Base-by-base conservation (phyloP, 2,888 invertebrate genomes). In the Apamea anceps region DNA sequence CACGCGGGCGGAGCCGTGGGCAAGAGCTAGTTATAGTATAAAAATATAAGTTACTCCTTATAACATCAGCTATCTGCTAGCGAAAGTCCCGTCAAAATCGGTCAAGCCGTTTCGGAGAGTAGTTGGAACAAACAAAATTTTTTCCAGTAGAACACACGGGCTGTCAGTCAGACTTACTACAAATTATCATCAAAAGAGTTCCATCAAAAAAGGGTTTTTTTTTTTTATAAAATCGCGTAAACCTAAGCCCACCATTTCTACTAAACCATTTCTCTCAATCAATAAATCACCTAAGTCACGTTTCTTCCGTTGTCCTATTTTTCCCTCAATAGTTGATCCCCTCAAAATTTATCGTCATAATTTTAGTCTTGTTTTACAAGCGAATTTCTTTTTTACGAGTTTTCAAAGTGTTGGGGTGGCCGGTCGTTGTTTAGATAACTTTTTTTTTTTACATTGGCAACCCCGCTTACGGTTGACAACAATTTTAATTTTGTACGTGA, bases 321-420 rank as follows among this genome's bases (percentile, higher is more conserved):
- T 63, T 82, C 87, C 71, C 32, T 90, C 89, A 90, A 91, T 92
- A 91, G 89, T 89, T 91, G 91, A 90, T 89, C 87, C 91, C 88
- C 87, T 86, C 68, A 80, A 91, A 92, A 93, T 94, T 92, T 93
- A 92, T 92, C 81, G 90, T 89, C 82, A 88, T 86, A 90, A 85
- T 86, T 90, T 85, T 83, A 72, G 77, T 84, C 85, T 77, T 90
- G 88, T 89, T 89, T 82, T 80, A 89, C 87, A 88, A 88, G 82
- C 79, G 77, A 86, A 87, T 89, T 88, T 85, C 72, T 84, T 88
- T 90, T 90, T 91, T 91, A 91, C 86, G 89, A 88, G 85, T 86
- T 87, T 75, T 45, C 76, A 74, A 89, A 89, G 84, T 84, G 80
- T 80, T 66, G 77, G 88, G 82, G 77, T 77, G 74, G 54, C 62